phyloP scores from a whole-genome alignment of 2,797 vertebrate species.

The Pseudomugil gertrudae region DNA sequence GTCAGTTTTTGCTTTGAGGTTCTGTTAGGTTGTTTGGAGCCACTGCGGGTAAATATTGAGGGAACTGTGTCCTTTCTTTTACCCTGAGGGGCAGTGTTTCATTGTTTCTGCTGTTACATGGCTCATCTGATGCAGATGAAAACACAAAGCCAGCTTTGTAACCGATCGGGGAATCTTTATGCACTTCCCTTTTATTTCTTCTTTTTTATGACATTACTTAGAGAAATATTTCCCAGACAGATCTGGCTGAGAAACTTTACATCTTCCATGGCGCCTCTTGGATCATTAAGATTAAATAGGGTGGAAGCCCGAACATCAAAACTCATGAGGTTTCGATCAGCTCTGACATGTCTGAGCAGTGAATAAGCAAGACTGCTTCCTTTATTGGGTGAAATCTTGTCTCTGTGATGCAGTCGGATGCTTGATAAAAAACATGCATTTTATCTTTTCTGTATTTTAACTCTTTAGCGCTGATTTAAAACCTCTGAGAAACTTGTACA shows the following conservation, averaged over 20 bases:
- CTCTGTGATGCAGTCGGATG: too few relatives aligned
- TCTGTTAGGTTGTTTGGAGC: neutral
- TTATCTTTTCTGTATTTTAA: conserved; percentile 8
- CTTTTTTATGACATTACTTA: neutral
- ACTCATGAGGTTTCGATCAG: conserved; percentile 44
- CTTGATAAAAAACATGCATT: too few relatives aligned
- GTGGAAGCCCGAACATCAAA: conserved; percentile 42
- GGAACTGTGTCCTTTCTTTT: neutral
- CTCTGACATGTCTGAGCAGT: conserved; percentile 51
- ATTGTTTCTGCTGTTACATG: too few relatives aligned
- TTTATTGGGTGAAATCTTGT: neutral
- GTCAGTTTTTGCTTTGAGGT: neutral
- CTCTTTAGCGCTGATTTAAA: too few relatives aligned
- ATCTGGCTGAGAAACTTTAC: conserved; percentile 36
- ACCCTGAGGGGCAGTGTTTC: neutral
- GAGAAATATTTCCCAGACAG: conserved; percentile 25
- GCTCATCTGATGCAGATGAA: conserved; percentile 4
- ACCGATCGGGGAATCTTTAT: neutral
- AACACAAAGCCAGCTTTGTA: neutral
- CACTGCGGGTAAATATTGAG: neutral
- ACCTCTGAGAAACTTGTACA: too few relatives aligned
- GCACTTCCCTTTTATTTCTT: neutral
- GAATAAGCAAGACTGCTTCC: conserved; percentile 37
- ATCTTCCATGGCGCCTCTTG: conserved; percentile 27
- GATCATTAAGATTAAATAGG: conserved; percentile 52